Evolutionary conservation across 2,113 vertebrate species (phyloP).

Genomic region (Rhagologus leucostigma): DNA sequence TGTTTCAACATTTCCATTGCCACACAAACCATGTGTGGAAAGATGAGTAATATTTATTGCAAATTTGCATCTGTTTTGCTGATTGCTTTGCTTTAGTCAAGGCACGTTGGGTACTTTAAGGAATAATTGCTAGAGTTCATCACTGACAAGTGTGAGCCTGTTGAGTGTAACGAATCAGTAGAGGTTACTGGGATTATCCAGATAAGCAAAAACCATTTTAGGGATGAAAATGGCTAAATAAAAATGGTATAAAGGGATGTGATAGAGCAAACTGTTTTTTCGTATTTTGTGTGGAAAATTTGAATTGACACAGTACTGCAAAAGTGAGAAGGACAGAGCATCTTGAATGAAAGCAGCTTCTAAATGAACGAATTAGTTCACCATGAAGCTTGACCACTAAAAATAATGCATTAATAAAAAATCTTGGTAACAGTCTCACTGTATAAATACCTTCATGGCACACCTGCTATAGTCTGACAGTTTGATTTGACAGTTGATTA

Average conservation of each 20-base stretch:
- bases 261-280: background rate
- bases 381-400: background rate
- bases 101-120: background rate
- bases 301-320: background rate
- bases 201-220: background rate
- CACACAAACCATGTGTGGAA: background rate
- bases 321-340: background rate
- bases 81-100: slow-evolving; percentile 38
- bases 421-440: background rate
- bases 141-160: background rate
- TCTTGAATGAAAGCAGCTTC: background rate
- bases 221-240: background rate
- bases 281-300: background rate
- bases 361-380: background rate
- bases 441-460: background rate
- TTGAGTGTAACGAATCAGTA: background rate
- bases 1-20: background rate
- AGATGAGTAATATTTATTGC: background rate
- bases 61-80: slow-evolving; percentile 6
- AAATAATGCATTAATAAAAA: background rate
- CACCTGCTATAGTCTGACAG: background rate
- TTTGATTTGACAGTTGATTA: background rate
- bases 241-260: background rate
- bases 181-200: background rate
- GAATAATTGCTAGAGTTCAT: background rate